Conservation (phyloP, 2,113 vertebrate species). For the Balaeniceps rex region DNA sequence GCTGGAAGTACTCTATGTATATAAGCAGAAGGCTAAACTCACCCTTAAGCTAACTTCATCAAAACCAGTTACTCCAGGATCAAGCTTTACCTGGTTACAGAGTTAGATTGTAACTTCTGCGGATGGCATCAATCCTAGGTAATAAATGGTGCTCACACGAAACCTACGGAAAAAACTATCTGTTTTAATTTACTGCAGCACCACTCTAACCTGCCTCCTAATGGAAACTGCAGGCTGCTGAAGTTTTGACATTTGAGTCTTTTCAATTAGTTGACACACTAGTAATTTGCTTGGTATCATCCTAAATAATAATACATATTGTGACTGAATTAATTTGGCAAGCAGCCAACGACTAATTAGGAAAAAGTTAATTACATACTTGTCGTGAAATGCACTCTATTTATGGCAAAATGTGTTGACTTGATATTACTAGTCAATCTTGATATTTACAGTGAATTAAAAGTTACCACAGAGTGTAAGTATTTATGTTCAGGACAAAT, state of each 20-base stretch:
- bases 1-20: not conserved
- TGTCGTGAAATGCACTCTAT: conserved; percentile 53
- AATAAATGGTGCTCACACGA: not conserved
- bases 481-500: not conserved
- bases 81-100: not conserved
- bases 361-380: conserved; percentile 60
- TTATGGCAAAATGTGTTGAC: conserved; percentile 46
- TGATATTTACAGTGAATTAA: conserved; percentile 27
- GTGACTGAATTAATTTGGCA: conserved; percentile 49
- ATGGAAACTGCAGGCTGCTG: not conserved
- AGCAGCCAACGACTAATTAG: conserved; percentile 52
- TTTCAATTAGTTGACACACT: conserved; percentile 32
- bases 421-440: conserved; percentile 18
- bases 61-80: not conserved
- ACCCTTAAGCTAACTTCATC: not conserved
- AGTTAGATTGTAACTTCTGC: not conserved
- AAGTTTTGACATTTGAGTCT: conserved; percentile 11
- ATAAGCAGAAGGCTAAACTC: not conserved
- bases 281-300: conserved; percentile 35
- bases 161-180: not conserved
- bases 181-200: not conserved
- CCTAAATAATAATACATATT: conserved; percentile 54
- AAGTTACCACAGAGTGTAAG: not conserved
- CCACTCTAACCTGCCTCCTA: not conserved
- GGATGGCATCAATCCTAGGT: not conserved